Base-by-base conservation (phyloP, 2,797 vertebrate species). In the Poecilia wingei region DNA sequence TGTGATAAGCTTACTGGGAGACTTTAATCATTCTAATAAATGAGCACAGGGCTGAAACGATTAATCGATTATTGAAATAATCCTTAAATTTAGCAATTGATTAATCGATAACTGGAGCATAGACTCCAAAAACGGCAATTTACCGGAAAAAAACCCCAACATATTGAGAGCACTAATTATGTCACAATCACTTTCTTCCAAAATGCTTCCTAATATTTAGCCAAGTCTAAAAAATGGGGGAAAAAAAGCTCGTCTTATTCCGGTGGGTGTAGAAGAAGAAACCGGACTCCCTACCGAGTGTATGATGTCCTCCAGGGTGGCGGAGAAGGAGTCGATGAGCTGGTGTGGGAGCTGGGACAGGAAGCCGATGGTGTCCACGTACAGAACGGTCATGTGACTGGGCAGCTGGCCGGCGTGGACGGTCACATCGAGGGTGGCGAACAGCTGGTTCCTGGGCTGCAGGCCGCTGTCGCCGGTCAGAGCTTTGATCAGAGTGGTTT, bases 291-390 rank as follows among this genome's bases (percentile, higher is more conserved):
- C 51, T 91, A 98, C 98, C 0, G 98, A 96, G 87, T 97, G 95
- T 33, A 93, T 95, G 25, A 98, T 97, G 16, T 99, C 98, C 61
- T 99, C 97, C 81, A 99, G 92, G 0, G 97, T 99, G 86, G 98
- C 97, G 0, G 97, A 97, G 93, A 99, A 99, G 28, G 98, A 97
- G 89, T 97, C 96, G 0, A 98, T 95, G 66, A 99, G 97, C 86
- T 93, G 94, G 79, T 98, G 98, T 0, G 98, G 98, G 75, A 99
- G 96, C 88, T 98, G 97, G 43, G 98, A 97, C 64, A 99, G 95
- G 94, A 99, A 99, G 47, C 98, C 98, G 49, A 99, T 97, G 74
- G 98, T 99, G 93, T 99, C 98, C 86, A 97, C 91, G 49, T 97
- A 99, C 79, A 99, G 94, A 31, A 98, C 95, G 0, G 95, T 81